A percentile compares a stretch with the other conserved stretches of the same genome.
These are phyloP conservation scores for Polypterus senegalus DNA, from an alignment of 2,113 vertebrate genomes.

Conservation along the genomic window DNA sequence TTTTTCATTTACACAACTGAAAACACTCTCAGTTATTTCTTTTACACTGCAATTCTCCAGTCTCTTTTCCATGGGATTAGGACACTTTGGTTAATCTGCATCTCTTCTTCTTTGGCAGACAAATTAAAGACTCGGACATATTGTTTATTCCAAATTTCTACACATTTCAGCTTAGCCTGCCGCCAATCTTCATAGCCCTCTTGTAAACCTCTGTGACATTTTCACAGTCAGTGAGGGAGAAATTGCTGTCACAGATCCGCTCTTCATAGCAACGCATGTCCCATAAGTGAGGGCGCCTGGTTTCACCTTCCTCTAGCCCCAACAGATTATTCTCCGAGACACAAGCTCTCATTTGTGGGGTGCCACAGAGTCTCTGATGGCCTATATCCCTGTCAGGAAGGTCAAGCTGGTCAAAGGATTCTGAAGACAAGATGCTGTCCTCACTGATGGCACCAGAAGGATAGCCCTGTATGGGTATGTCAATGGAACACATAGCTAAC, in stretches of 20 bases:
- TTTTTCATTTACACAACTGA: too few species aligned
- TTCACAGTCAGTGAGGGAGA: conserved; percentile 58
- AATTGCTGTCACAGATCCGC: conserved; percentile 49
- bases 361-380: conserved; percentile 14
- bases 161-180: conserved; percentile 48
- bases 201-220: conserved; percentile 49
- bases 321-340: conserved; percentile 77
- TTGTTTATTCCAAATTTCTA: too few species aligned
- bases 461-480: conserved; percentile 18
- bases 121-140: too few species aligned
- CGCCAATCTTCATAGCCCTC: conserved; percentile 36
- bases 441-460: conserved; percentile 67
- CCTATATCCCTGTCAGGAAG: conserved; percentile 46
- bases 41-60: too few species aligned
- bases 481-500: conserved; percentile 34
- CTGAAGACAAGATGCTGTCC: conserved; percentile 90
- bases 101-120: background rate
- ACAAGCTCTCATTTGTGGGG: conserved; percentile 52
- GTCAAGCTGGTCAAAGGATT: conserved; percentile 88
- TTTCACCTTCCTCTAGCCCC: conserved; percentile 44
- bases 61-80: too few species aligned
- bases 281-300: conserved; percentile 10
- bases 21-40: too few species aligned
- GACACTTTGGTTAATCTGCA: background rate
- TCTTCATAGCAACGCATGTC: conserved; percentile 44